A percentile compares a stretch with the other conserved stretches of the same genome.
phyloP scores from a whole-genome alignment of 1,140 invertebrate species.

The Trinorchestia longiramus region DNA sequence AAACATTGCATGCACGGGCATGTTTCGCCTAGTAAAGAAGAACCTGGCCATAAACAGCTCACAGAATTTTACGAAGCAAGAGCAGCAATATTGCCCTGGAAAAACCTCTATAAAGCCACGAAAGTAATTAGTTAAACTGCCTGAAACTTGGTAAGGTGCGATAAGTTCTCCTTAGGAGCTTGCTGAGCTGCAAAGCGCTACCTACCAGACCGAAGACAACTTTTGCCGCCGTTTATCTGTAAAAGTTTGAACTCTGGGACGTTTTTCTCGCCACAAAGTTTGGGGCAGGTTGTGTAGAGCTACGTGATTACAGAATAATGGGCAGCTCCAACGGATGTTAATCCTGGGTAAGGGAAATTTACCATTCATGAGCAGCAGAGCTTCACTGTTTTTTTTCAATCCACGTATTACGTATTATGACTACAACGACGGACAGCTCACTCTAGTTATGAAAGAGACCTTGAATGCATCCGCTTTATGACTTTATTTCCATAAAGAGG shows the following conservation, averaged over 20 bases:
- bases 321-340: neutral
- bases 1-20: neutral
- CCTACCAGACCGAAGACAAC: constrained; percentile 48
- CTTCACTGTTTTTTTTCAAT: neutral
- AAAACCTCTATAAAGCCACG: constrained; percentile 51
- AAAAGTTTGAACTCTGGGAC: constrained; percentile 13
- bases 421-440: neutral
- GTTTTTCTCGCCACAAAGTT: constrained; percentile 10
- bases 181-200: constrained; percentile 50
- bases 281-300: neutral
- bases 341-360: neutral
- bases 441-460: neutral
- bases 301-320: constrained; percentile 35
- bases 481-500: neutral
- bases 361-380: neutral
- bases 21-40: neutral
- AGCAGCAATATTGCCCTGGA: constrained; percentile 22
- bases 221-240: constrained; percentile 47
- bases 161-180: constrained; percentile 49
- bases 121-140: constrained; percentile 53
- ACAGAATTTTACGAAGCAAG: neutral
- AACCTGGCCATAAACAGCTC: neutral
- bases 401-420: neutral
- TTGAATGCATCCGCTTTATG: neutral
- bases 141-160: constrained; percentile 33